These are phyloP conservation scores for Zosterops lateralis DNA, from an alignment of 2,113 vertebrate genomes.

Conservation along the genomic window DNA sequence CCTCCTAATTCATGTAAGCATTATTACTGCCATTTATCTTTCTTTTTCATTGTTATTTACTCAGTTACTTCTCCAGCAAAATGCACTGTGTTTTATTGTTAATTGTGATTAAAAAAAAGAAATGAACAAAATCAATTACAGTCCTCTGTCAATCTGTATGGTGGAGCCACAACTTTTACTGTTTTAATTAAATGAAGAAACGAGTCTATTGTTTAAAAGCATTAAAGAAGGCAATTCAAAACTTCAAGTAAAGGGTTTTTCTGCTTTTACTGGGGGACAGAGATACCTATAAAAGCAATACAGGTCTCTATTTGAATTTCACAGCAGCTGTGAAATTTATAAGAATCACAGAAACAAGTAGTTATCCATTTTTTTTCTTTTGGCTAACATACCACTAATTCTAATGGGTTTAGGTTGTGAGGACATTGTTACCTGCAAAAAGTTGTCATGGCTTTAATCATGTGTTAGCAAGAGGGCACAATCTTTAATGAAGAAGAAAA, in stretches of 20 bases:
- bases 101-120: conserved; percentile 49
- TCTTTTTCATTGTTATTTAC: conserved; percentile 43
- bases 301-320: conserved; percentile 74
- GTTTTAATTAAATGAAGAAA: conserved; percentile 82
- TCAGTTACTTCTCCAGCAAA: conserved; percentile 52
- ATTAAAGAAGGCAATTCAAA: conserved; percentile 70
- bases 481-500: not conserved
- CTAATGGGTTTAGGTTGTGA: not conserved
- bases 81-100: conserved; percentile 48
- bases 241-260: conserved; percentile 21
- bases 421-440: not conserved
- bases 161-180: conserved; percentile 66
- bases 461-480: not conserved
- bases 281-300: conserved; percentile 67
- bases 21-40: conserved; percentile 45
- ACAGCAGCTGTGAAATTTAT: conserved; percentile 69
- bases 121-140: conserved; percentile 71
- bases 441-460: not conserved
- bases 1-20: conserved; percentile 40
- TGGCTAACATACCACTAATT: not conserved
- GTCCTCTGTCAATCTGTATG: conserved; percentile 46
- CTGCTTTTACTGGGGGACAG: conserved; percentile 57
- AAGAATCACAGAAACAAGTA: conserved; percentile 53
- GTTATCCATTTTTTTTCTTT: not conserved
- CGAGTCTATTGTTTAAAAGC: conserved; percentile 66